phyloP scores from a whole-genome alignment of 2,797 vertebrate species.

The Bovichtus diacanthus region DNA sequence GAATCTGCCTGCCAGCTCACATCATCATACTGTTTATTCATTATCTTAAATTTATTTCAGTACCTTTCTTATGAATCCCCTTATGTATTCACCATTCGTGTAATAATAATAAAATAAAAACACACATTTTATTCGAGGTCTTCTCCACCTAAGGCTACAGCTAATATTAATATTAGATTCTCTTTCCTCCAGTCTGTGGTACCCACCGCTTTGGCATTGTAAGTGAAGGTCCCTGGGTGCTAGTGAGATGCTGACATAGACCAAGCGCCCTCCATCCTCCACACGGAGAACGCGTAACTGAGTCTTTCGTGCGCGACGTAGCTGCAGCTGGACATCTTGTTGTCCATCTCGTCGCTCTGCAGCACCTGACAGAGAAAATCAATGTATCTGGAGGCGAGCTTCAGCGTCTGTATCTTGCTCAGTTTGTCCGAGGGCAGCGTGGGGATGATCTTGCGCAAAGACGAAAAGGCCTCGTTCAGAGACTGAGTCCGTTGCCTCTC shows the following conservation, averaged over 20 bases:
- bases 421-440: conserved; percentile 90
- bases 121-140: accelerated
- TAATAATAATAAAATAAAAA: background rate
- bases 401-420: conserved; percentile 90
- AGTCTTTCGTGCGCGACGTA: conserved; percentile 90
- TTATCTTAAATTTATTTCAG: background rate
- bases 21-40: background rate
- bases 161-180: accelerated
- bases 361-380: conserved; percentile 90
- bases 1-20: background rate
- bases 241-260: conserved; percentile 90
- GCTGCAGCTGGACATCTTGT: conserved; percentile 91
- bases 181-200: conserved; percentile 23
- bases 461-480: conserved; percentile 89
- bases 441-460: conserved; percentile 89
- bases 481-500: conserved; percentile 89
- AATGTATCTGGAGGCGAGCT: conserved; percentile 89
- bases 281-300: conserved; percentile 90
- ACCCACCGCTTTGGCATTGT: conserved; percentile 86
- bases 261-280: conserved; percentile 91
- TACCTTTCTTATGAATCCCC: background rate
- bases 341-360: conserved; percentile 91
- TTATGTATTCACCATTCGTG: background rate
- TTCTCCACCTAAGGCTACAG: too few relatives aligned
- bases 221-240: conserved; percentile 48